Evolutionary conservation across 2,113 vertebrate genomes (phyloP).

Genomic region (Cyanistes caeruleus): DNA sequence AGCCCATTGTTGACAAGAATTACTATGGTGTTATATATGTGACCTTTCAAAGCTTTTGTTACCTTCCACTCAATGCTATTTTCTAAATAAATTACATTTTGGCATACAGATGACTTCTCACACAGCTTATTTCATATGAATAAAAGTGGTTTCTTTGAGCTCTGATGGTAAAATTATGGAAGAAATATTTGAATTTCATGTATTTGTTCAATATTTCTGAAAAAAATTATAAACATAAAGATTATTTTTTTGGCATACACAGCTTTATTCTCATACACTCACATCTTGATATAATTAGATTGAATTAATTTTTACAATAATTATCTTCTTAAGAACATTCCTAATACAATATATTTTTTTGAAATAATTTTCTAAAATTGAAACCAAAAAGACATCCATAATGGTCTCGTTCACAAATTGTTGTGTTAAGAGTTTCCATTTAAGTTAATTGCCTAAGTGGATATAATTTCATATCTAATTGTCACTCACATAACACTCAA

Average conservation of each 20-base stretch:
- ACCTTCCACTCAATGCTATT: neutral
- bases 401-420: constrained; percentile 47
- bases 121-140: neutral
- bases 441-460: constrained; percentile 49
- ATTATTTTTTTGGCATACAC: neutral
- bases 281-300: neutral
- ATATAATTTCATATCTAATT: constrained; percentile 35
- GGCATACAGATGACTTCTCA: neutral
- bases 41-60: neutral
- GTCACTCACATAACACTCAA: neutral
- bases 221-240: no score
- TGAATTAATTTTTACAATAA: constrained; percentile 1
- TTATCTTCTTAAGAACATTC: constrained; percentile 11
- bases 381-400: neutral
- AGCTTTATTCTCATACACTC: neutral
- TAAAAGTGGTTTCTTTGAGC: neutral
- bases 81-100: neutral
- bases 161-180: neutral
- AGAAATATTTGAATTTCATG: neutral
- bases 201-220: neutral
- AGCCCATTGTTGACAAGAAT: neutral
- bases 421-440: constrained; percentile 33
- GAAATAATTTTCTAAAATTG: constrained; percentile 19
- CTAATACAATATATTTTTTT: neutral
- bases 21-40: neutral